Evolutionary conservation across 2,113 vertebrate species (phyloP), one percentile per base, ranked within the genome.

Genomic region (Drymodes brunneopygia): DNA sequence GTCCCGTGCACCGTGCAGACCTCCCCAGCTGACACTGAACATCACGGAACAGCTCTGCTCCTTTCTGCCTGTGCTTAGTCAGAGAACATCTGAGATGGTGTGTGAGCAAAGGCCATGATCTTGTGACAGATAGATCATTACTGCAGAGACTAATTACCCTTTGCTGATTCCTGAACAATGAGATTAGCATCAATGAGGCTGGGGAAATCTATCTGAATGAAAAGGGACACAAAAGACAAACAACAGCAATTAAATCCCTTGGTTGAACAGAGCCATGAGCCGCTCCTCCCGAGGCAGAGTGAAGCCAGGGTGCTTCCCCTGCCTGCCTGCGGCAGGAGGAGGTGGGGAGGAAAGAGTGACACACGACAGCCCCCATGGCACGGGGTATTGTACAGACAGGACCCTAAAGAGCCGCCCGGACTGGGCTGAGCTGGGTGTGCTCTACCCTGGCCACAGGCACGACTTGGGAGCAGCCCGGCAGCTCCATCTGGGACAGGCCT

Each of bases 1-100:
- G 35, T 82, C 25, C 47, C 31, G 9, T 0, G 0, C 0, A 1
- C 28, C 0, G 0, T 10, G 29, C 50, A 5, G 4, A 58, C 23
- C 36, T 40, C 28, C 14, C 14, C 67, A n/a, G 15, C 23, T 70
- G 58, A 23, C 21, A 6, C 31, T 4, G 23, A 73, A 25, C 57
- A 19, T 44, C 22, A 1, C 0, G 10, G 24, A 44, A 21, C 3
- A 3, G 18, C 5, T 42, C 38, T 54, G 69, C 42, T 78, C 51
- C 45, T 57, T 66, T 65, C 60, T 0, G 0, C 31, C n/a, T 50
- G 25, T 0, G 2, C 56, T 86, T 20, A 40, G 57, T 61, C 53
- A 64, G 80, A 69, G 88, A 92, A 64, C 36, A 64, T 42, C 73
- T 36, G 58, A 93, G 58, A 50, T 25, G 38, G 42, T 15, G 38